These are phyloP conservation scores for Dolichallabes microphthalmus DNA, from an alignment of 2,113 vertebrate genomes.

Conservation along the genomic window DNA sequence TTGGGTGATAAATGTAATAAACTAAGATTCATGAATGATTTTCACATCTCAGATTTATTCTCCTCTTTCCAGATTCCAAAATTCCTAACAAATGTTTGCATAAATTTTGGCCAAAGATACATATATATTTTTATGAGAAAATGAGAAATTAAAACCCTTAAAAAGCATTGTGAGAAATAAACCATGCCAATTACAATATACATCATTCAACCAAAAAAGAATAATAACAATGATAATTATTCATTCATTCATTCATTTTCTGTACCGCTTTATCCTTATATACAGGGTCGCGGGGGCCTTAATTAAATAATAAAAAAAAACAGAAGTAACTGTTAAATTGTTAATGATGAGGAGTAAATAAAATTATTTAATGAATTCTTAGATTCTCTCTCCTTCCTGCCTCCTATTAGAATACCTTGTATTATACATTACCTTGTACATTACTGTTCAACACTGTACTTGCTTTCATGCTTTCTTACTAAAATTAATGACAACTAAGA, in stretches of 20 bases:
- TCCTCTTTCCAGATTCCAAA: background rate
- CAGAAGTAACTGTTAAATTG: constrained; percentile 9
- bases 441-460: constrained; percentile 34
- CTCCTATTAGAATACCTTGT: background rate
- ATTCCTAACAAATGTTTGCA: constrained; percentile 18
- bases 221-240: no score
- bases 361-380: background rate
- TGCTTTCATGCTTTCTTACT: constrained; percentile 38
- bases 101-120: background rate
- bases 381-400: constrained; percentile 17
- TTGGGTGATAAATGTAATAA: background rate
- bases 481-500: constrained; percentile 42
- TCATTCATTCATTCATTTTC: no score
- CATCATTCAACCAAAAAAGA: constrained; percentile 25
- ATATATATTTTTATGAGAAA: background rate
- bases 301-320: background rate
- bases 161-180: constrained; percentile 17
- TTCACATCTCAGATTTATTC: constrained; percentile 29
- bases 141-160: background rate
- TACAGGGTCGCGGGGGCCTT: no score
- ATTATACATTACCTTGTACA: constrained; percentile 10
- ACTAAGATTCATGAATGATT: background rate
- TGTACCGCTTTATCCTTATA: no score
- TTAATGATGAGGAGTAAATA: background rate
- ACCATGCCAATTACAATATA: constrained; percentile 40